Conservation (phyloP, 2,113 vertebrate genomes). For the Callionymus lyra region DNA sequence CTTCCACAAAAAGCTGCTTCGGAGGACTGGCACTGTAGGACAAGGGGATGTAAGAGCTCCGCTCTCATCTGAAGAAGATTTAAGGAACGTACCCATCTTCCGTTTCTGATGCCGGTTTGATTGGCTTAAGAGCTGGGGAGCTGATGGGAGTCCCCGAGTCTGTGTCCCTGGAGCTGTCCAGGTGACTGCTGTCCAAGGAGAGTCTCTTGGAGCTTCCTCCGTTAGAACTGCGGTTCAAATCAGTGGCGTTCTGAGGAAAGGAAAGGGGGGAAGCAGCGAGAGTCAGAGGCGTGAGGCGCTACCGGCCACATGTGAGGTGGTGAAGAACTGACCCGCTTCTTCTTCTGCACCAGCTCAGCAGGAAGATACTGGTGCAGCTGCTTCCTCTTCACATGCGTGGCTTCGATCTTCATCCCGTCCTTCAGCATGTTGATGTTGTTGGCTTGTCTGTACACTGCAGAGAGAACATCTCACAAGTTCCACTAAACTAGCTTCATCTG, state of each 20-base stretch:
- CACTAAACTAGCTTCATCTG: no score
- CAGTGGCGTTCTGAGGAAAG: conserved; percentile 71
- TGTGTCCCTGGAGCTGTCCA: conserved; percentile 76
- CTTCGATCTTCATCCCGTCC: conserved; percentile 95
- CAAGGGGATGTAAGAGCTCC: no score
- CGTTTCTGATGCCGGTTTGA: conserved; percentile 58
- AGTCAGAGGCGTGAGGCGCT: background rate
- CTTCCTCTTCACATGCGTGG: conserved; percentile 88
- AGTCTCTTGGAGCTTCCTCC: conserved; percentile 72
- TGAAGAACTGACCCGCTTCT: conserved; percentile 78
- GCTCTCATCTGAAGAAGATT: no score
- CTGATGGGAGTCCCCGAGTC: conserved; percentile 72
- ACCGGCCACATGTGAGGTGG: no score
- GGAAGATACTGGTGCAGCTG: conserved; percentile 91
- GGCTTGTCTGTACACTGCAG: conserved; percentile 91
- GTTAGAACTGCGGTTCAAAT: conserved; percentile 69
- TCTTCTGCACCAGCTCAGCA: conserved; percentile 83
- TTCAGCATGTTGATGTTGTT: conserved; percentile 90
- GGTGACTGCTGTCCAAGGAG: conserved; percentile 74
- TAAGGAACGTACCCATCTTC: conserved; percentile 67
- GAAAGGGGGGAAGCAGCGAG: no score
- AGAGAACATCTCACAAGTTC: background rate
- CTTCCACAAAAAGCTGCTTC: conserved; percentile 62
- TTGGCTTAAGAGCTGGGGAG: conserved; percentile 64
- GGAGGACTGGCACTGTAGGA: conserved; percentile 47